Evolutionary conservation across 1,140 invertebrate genomes (phyloP).

Genomic region (Dolichoris vasculosae): DNA sequence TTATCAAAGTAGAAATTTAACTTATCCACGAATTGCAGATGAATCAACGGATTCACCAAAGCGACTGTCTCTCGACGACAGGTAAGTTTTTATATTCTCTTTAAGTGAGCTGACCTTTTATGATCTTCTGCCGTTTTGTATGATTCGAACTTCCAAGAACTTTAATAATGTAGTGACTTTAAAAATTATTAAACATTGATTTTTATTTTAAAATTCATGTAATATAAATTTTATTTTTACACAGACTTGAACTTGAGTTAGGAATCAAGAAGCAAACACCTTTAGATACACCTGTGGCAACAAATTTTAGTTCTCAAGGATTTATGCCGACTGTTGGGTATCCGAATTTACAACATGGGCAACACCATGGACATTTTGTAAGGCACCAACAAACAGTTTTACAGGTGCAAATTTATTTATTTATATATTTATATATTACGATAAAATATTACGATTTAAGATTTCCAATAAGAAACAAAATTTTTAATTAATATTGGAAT

Average conservation of each 20-base stretch:
- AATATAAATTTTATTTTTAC: conserved; percentile 29
- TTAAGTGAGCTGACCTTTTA: neutral
- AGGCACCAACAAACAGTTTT: conserved; percentile 67
- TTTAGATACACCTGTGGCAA: conserved; percentile 42
- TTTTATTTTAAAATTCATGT: neutral
- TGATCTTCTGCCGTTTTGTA: neutral
- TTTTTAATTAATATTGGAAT: no score
- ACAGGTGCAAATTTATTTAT: conserved; percentile 58
- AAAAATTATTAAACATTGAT: neutral
- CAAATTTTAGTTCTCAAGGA: conserved; percentile 53
- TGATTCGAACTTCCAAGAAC: no score
- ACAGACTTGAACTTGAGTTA: conserved; percentile 69
- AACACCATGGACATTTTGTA: conserved; percentile 58
- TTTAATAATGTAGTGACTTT: no score
- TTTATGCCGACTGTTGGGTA: conserved; percentile 57
- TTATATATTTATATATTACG: no score
- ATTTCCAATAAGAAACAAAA: no score
- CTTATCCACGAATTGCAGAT: conserved; percentile 70
- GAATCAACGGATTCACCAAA: conserved; percentile 69
- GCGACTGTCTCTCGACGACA: conserved; percentile 72
- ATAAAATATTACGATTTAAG: neutral
- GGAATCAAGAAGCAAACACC: conserved; percentile 69
- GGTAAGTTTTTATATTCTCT: conserved; percentile 55
- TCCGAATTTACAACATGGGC: conserved; percentile 54
- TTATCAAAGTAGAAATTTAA: conserved; percentile 70